Evolutionary conservation across 2,888 invertebrate species (phyloP).

Genomic region (Phaonia tiefii): DNA sequence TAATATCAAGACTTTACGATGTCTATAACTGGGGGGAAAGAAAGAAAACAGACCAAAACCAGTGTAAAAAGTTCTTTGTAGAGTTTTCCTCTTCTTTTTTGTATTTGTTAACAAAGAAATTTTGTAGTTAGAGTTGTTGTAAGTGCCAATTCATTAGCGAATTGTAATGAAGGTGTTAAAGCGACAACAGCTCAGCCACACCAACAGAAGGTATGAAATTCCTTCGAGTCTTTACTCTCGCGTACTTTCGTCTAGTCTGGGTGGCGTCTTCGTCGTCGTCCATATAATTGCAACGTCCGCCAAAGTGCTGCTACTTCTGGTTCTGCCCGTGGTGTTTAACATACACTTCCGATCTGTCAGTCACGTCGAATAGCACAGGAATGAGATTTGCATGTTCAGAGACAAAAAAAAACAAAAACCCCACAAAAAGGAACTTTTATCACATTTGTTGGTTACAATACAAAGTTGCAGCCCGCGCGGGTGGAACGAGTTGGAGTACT

Average conservation of each 20-base stretch:
- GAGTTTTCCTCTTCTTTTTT: slow-evolving; percentile 30
- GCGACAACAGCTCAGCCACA: slow-evolving; percentile 12
- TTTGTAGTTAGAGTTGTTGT: not conserved
- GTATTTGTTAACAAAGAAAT: slow-evolving; percentile 25
- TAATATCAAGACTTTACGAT: not conserved
- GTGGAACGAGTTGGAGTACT: not conserved
- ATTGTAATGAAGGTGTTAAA: slow-evolving; percentile 51
- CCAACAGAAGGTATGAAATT: slow-evolving; percentile 45
- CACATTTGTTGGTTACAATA: slow-evolving; percentile 8
- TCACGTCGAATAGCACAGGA: slow-evolving; percentile 57
- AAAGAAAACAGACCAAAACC: not conserved
- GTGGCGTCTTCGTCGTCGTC: slow-evolving; percentile 69
- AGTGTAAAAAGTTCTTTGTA: slow-evolving; percentile 44
- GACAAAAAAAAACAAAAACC: slow-evolving; percentile 47
- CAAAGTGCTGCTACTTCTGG: slow-evolving; percentile 59
- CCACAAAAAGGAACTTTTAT: not conserved
- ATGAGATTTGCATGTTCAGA: slow-evolving; percentile 66
- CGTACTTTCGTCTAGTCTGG: slow-evolving; percentile 69
- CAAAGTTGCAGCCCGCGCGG: not conserved
- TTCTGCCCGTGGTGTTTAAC: slow-evolving; percentile 59
- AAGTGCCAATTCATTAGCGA: slow-evolving; percentile 48
- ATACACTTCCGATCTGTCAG: slow-evolving; percentile 67
- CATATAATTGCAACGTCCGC: slow-evolving; percentile 69
- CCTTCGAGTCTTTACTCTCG: slow-evolving; percentile 61
- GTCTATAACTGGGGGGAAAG: too few species aligned